Evolutionary conservation across 2,797 vertebrate species (phyloP).

Genomic region (Eulemur albifrons): DNA sequence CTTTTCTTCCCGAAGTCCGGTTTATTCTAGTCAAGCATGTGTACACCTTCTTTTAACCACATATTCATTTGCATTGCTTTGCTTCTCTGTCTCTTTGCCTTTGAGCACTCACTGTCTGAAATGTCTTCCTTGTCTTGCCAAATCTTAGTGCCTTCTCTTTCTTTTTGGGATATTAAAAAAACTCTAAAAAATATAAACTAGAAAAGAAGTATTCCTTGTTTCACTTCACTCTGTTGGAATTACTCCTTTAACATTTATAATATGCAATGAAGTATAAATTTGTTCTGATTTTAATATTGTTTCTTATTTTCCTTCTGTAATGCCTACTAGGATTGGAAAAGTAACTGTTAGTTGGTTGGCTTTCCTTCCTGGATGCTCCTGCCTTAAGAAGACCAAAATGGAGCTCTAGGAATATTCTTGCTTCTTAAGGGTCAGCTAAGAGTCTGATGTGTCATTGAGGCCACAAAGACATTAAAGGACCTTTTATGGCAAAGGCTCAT

Average conservation of each 20-base stretch:
- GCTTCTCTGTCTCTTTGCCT: background rate
- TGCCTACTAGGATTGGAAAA: background rate
- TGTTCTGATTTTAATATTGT: background rate
- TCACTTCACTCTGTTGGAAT: background rate
- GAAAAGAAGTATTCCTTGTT: background rate
- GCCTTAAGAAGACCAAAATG: background rate
- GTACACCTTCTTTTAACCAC: background rate
- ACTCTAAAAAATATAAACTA: background rate
- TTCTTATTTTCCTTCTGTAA: background rate
- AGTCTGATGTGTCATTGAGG: background rate
- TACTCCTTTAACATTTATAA: background rate
- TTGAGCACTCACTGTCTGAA: background rate
- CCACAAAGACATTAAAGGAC: background rate
- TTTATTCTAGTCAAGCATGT: background rate
- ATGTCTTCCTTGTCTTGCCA: background rate
- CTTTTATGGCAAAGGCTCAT: background rate
- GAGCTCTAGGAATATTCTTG: background rate
- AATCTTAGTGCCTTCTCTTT: background rate
- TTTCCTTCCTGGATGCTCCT: background rate
- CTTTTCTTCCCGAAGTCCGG: background rate
- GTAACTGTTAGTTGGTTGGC: background rate
- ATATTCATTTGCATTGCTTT: background rate
- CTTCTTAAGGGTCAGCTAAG: background rate
- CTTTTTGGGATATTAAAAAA: background rate
- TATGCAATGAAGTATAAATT: background rate